A percentile compares a stretch with the other conserved stretches of the same genome.
Evolutionary conservation across 2,113 vertebrate genomes (phyloP).

Genomic region (Tyrannus savana): DNA sequence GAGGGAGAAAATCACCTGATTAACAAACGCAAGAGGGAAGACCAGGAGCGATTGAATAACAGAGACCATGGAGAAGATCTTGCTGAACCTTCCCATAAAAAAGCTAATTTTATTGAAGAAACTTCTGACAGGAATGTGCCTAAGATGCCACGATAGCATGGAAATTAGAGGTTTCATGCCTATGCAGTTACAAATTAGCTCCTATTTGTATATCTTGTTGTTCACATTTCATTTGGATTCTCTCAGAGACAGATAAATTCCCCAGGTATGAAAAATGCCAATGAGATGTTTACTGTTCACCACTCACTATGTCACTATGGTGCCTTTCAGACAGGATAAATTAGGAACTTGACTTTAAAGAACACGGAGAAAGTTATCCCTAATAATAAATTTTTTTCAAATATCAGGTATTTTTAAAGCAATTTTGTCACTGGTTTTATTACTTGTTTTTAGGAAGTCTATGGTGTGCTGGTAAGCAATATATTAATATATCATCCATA

Average conservation of each 20-base stretch:
- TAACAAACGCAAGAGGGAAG: conserved; percentile 89
- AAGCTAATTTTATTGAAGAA: conserved; percentile 63
- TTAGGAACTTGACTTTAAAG: neutral
- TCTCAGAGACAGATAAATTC: neutral
- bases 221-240: conserved; percentile 1
- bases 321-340: conserved; percentile 39
- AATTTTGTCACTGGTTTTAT: neutral
- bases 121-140: neutral
- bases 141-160: conserved; percentile 23
- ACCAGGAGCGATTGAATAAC: conserved; percentile 40
- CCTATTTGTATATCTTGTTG: neutral
- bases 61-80: conserved; percentile 37
- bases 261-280: neutral
- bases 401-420: neutral
- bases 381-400: conserved; percentile 7
- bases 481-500: neutral
- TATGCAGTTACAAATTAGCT: neutral
- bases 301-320: neutral
- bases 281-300: neutral
- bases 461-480: neutral
- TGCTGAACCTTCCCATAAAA: conserved; percentile 69
- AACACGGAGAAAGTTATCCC: neutral
- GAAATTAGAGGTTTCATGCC: neutral
- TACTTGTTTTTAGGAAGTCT: neutral
- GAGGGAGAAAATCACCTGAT: conserved; percentile 78